Evolutionary conservation across 2,797 vertebrate species (phyloP).

Genomic region (Mormyrus proboscirostris): DNA sequence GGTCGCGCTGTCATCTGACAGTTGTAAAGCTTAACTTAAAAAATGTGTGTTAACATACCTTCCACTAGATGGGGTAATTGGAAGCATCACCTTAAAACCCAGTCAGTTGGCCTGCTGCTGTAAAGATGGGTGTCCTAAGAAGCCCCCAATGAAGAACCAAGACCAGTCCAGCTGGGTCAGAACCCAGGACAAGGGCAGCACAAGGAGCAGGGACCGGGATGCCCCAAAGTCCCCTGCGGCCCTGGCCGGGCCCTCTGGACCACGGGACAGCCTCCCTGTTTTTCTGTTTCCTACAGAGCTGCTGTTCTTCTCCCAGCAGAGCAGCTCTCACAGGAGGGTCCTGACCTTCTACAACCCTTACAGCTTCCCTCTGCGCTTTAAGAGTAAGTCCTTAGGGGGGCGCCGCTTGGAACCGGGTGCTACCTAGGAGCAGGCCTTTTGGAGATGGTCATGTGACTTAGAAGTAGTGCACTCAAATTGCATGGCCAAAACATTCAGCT

Average conservation of each 20-base stretch:
- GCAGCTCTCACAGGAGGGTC: constrained; percentile 50
- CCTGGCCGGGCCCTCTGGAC: background rate
- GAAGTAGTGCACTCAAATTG: background rate
- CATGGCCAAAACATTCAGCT: background rate
- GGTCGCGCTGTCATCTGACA: background rate
- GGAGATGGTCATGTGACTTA: background rate
- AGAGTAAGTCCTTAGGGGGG: constrained; percentile 18
- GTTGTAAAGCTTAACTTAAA: background rate
- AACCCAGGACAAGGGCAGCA: background rate
- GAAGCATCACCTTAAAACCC: background rate
- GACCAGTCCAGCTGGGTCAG: background rate
- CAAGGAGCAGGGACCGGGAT: background rate
- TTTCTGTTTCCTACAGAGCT: constrained; percentile 54
- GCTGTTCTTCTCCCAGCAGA: constrained; percentile 51
- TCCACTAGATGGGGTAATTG: constrained; percentile 15
- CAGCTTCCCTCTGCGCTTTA: constrained; percentile 53
- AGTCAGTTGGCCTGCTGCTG: background rate
- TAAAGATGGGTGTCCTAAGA: background rate
- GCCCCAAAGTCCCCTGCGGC: background rate
- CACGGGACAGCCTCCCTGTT: constrained; percentile 38
- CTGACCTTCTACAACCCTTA: constrained; percentile 65
- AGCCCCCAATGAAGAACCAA: constrained; percentile 36
- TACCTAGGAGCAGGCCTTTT: background rate
- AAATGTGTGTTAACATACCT: background rate
- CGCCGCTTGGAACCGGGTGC: background rate